phyloP scores from a whole-genome alignment of 2,797 vertebrate species.

The Falco cherrug region DNA sequence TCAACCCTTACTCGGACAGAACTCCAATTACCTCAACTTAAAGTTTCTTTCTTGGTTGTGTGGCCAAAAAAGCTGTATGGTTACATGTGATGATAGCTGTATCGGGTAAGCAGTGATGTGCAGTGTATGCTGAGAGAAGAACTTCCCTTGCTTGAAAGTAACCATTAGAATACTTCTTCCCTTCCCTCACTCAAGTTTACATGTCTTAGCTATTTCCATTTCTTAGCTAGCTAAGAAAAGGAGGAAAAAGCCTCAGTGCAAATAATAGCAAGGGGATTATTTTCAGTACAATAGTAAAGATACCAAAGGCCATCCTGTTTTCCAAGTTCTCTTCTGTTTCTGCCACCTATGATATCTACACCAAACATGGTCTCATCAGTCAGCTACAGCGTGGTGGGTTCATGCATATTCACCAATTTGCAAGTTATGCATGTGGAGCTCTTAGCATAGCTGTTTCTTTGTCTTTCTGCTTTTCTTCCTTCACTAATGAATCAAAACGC shows the following conservation, averaged over 20 bases:
- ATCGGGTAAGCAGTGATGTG: neutral
- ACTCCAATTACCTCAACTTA: neutral
- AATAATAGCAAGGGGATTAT: neutral
- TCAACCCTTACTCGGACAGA: neutral
- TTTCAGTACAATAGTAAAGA: neutral
- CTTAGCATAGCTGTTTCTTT: conserved; percentile 60
- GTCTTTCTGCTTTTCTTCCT: conserved; percentile 69
- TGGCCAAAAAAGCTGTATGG: neutral
- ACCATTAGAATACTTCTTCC: neutral
- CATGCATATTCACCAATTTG: conserved; percentile 73
- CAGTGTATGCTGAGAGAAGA: neutral
- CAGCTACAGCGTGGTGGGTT: neutral
- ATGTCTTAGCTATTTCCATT: neutral
- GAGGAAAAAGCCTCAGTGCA: neutral
- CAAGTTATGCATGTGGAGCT: conserved; percentile 55
- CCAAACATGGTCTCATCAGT: conserved; percentile 38
- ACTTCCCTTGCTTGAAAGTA: neutral
- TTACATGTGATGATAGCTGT: neutral
- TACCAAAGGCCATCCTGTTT: neutral
- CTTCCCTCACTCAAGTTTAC: neutral
- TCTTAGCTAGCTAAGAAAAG: neutral
- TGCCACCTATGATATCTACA: conserved; percentile 14
- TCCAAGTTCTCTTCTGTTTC: neutral
- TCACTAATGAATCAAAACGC: conserved; percentile 71
- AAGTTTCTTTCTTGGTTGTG: neutral